A percentile compares a stretch with the other conserved stretches of the same genome.
phyloP scores from a whole-genome alignment of 64 coral and sea anemone species.

The Pocillopora verrucosa region DNA sequence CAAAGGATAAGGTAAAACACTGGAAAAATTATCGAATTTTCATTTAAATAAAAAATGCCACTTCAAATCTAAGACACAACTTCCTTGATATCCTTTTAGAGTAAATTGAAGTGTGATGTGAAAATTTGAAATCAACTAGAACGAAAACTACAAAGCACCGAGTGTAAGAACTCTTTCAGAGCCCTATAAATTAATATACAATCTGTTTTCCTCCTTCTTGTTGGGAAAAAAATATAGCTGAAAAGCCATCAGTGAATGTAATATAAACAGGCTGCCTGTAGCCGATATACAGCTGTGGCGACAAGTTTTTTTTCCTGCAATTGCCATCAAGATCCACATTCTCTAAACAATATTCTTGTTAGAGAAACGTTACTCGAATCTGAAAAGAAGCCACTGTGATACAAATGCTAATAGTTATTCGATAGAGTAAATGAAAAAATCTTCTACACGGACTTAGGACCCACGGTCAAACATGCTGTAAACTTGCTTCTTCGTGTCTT shows the following conservation, averaged over 20 bases:
- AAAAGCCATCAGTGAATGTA: background rate
- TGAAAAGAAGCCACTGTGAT: background rate
- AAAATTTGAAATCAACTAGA: background rate
- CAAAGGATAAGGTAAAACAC: background rate
- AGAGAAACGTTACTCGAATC: background rate
- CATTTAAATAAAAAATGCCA: background rate
- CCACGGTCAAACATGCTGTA: background rate
- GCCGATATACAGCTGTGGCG: background rate
- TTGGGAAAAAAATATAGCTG: constrained; percentile 1
- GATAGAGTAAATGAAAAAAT: background rate
- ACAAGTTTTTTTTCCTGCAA: background rate
- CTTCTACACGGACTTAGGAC: background rate
- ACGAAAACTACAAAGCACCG: background rate
- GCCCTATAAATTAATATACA: constrained; percentile 17
- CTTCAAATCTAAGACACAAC: background rate
- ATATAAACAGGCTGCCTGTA: background rate
- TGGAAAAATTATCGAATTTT: background rate
- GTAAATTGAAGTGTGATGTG: background rate
- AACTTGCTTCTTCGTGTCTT: background rate
- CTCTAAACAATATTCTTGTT: background rate
- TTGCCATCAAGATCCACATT: background rate
- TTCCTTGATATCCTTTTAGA: background rate
- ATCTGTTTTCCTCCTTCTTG: background rate
- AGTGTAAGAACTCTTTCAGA: background rate
- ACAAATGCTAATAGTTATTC: background rate